phyloP scores from a whole-genome alignment of 1,140 invertebrate genomes.

The Onthophagus taurus region DNA sequence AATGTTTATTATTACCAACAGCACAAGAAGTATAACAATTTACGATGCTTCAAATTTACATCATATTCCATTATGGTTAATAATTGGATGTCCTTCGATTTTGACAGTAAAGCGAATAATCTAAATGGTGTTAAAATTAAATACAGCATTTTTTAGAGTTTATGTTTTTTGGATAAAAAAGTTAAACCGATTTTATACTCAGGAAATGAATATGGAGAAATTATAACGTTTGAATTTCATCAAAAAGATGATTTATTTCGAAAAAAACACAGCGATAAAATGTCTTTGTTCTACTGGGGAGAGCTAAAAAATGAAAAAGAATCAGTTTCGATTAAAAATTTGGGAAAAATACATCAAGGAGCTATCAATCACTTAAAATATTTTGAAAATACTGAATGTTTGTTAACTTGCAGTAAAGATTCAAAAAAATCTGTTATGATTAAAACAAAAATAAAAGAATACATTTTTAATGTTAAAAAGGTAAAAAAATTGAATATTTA shows the following conservation, averaged over 20 bases:
- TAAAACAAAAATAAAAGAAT: slow-evolving; percentile 38
- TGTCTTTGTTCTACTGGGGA: slow-evolving; percentile 45
- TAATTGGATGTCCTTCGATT: slow-evolving; percentile 42
- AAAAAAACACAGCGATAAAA: slow-evolving; percentile 39
- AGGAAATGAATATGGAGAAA: slow-evolving; percentile 41
- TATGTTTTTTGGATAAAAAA: slow-evolving; percentile 29
- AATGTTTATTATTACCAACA: slow-evolving; percentile 40
- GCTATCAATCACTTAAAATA: slow-evolving; percentile 36
- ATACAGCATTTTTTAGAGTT: slow-evolving; percentile 31
- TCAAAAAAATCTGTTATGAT: slow-evolving; percentile 36
- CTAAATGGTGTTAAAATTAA: slow-evolving; percentile 3
- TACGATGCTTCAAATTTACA: slow-evolving; percentile 43
- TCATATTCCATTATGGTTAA: slow-evolving; percentile 42
- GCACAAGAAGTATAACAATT: slow-evolving; percentile 43
- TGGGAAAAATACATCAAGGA: slow-evolving; percentile 37
- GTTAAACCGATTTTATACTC: slow-evolving; percentile 36
- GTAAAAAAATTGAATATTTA: slow-evolving; percentile 26
- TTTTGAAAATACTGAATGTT: slow-evolving; percentile 33
- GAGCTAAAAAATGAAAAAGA: slow-evolving; percentile 38
- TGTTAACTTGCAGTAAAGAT: slow-evolving; percentile 44
- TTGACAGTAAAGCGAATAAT: slow-evolving; percentile 16
- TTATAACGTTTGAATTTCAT: slow-evolving; percentile 39
- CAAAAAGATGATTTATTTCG: slow-evolving; percentile 39
- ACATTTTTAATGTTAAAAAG: slow-evolving; percentile 40
- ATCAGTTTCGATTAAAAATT: slow-evolving; percentile 34